A percentile compares a stretch with the other conserved stretches of the same genome.
phyloP scores from a whole-genome alignment of 2,113 vertebrate species.

The Fulica atra region DNA sequence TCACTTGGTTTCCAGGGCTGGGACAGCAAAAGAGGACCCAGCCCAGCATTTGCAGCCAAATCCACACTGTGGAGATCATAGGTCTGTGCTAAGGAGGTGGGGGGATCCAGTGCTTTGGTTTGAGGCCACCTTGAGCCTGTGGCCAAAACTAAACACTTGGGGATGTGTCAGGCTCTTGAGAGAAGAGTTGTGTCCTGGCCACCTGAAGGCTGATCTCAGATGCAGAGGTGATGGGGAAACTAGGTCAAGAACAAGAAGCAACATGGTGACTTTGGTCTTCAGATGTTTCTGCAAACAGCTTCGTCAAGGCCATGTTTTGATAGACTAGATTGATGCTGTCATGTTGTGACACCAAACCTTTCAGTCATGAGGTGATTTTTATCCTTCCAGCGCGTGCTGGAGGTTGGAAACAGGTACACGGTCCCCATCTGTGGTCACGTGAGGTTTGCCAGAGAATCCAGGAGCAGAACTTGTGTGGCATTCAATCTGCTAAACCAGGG shows the following conservation, averaged over 20 bases:
- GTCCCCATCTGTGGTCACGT: neutral
- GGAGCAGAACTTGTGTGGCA: neutral
- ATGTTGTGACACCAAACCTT: neutral
- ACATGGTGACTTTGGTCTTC: neutral
- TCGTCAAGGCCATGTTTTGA: neutral
- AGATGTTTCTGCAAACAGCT: neutral
- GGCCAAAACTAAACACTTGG: neutral
- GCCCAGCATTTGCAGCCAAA: neutral
- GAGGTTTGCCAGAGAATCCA: neutral
- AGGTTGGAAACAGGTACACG: rapidly evolving
- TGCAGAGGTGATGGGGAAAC: neutral
- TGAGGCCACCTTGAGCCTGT: neutral
- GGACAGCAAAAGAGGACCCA: neutral
- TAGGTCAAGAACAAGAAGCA: neutral
- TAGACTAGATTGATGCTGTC: rapidly evolving
- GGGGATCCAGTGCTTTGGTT: neutral
- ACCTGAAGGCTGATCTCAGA: neutral
- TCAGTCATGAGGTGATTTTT: rapidly evolving
- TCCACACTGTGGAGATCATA: neutral
- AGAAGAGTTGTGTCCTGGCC: neutral
- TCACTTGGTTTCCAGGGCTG: neutral
- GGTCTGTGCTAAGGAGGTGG: neutral
- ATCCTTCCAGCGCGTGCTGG: neutral
- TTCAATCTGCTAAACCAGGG: too few relatives aligned
- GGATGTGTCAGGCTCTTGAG: neutral